Evolutionary conservation across 1,140 invertebrate genomes (phyloP).

Genomic region (Eriocheir sinensis): DNA sequence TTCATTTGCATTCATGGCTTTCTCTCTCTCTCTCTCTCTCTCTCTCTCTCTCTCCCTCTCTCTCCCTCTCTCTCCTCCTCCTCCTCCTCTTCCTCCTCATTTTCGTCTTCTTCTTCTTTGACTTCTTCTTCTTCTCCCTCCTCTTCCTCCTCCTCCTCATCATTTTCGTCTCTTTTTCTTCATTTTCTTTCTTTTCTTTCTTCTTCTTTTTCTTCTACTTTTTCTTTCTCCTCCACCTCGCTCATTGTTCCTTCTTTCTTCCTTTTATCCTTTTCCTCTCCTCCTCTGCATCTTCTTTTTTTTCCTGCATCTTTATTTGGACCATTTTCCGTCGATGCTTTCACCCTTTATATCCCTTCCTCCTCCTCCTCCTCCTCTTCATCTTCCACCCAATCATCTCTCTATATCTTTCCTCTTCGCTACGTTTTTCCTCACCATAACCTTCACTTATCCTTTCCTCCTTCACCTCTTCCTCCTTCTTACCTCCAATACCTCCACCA

Average conservation of each 20-base stretch:
- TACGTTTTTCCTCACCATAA: slow-evolving; percentile 2
- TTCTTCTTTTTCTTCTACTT: background rate
- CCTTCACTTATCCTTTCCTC: background rate
- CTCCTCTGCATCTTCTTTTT: background rate
- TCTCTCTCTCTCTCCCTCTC: background rate
- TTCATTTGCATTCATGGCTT: background rate
- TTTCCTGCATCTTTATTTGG: background rate
- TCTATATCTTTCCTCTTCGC: background rate
- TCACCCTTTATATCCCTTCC: background rate
- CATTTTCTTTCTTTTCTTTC: too few species aligned
- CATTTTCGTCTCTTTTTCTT: background rate
- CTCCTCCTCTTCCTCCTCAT: background rate
- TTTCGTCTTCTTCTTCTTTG: background rate
- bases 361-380: background rate
- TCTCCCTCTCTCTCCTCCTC: too few species aligned
- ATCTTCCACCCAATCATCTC: background rate
- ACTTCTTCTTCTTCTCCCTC: too few species aligned
- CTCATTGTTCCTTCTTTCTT: background rate
- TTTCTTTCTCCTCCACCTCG: background rate
- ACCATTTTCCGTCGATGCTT: background rate
- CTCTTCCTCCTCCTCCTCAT: background rate
- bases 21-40: background rate
- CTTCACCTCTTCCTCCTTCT: background rate
- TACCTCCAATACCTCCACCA: background rate
- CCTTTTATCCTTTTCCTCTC: too few species aligned